Base-by-base conservation (phyloP, 2,113 vertebrate genomes). In the Cheirogaleus medius region DNA sequence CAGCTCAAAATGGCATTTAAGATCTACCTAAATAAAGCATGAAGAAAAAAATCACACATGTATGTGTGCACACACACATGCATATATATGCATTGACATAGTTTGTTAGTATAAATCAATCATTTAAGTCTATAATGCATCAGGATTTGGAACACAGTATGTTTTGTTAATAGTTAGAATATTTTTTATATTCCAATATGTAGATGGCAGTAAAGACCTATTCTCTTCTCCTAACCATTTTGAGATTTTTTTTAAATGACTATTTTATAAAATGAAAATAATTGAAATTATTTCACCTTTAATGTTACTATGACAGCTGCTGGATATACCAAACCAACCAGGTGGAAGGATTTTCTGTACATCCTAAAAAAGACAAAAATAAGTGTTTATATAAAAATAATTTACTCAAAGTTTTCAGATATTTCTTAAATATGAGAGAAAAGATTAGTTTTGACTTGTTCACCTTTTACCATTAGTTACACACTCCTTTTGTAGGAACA, bases 301-400 rank as follows among this genome's bases (percentile, higher is more conserved):
- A 99, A 99, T 91, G 99, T 99, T 90, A 98, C 94, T 98, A 99
- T 99, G 89, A 99, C 99, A 94, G 99, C 99, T 97, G 99, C 99
- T 96, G 99, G 99, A 95, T 99, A 99, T 77, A 99, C 99, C 98
- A 99, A 99, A 84, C 99, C 99, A 68, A 99, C 99, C 99, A 99
- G 99, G 98, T 99, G 99, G 84, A 99, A 99, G 0, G 99, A 99
- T 98, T 99, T 99, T 98, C 99, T 99, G 98, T 99, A 99, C 99
- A 99, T 99, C 98, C 99, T 99, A 98, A 90, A 98, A 97, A 97
- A 94, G 96, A 97, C 1, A 98, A 97, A 97, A 78, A 78, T 47
- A 92, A 85, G 8, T 29, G 4, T 66, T 58, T 5, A 58, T 54
- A 42, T 81, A 88, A 86, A 49, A 68, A 87, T 96, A 49, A 97